A percentile compares a stretch with the other conserved stretches of the same genome.
phyloP scores from a whole-genome alignment of 2,888 invertebrate species.

The Trissonchulus latispiculum region DNA sequence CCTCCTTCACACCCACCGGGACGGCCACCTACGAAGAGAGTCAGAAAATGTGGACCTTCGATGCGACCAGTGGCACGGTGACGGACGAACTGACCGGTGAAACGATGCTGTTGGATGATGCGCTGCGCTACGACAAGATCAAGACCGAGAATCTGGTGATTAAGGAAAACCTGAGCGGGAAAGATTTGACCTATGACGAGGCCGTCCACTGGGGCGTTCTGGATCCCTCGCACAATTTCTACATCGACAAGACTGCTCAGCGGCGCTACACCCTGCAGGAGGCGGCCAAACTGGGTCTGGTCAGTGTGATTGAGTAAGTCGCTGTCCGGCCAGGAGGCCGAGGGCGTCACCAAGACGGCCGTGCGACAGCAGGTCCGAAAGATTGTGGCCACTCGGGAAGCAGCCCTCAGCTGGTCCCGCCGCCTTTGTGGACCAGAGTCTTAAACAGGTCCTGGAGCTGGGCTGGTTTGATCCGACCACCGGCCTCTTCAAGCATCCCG shows the following conservation, averaged over 20 bases:
- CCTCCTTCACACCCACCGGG: slow-evolving; percentile 42
- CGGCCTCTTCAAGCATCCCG: slow-evolving; percentile 54
- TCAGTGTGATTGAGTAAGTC: slow-evolving; percentile 48
- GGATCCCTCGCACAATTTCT: slow-evolving; percentile 39
- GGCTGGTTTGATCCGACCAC: slow-evolving; percentile 64
- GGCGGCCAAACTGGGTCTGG: slow-evolving; percentile 70
- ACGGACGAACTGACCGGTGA: slow-evolving; percentile 56
- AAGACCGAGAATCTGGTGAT: slow-evolving; percentile 53
- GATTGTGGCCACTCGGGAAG: slow-evolving; percentile 40
- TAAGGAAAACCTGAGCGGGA: slow-evolving; percentile 62
- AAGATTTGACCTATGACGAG: slow-evolving; percentile 49
- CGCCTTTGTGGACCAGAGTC: slow-evolving; percentile 46
- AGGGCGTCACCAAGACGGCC: slow-evolving; percentile 40
- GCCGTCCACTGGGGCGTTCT: slow-evolving; percentile 48
- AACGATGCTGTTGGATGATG: slow-evolving; percentile 61
- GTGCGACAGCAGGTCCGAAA: slow-evolving; percentile 39
- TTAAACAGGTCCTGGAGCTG: slow-evolving; percentile 66
- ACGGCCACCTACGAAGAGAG: slow-evolving; percentile 38
- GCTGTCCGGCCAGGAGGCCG: slow-evolving; percentile 34
- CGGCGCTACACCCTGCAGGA: slow-evolving; percentile 59
- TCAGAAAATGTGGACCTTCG: slow-evolving; percentile 47
- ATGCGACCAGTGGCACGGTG: slow-evolving; percentile 70
- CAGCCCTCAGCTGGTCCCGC: slow-evolving; percentile 29
- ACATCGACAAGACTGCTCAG: slow-evolving; percentile 39
- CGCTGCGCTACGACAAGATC: slow-evolving; percentile 46